Evolutionary conservation across 1,140 invertebrate genomes (phyloP), one percentile per base, ranked within the genome.

Genomic region (Propsilocerus akamusi): DNA sequence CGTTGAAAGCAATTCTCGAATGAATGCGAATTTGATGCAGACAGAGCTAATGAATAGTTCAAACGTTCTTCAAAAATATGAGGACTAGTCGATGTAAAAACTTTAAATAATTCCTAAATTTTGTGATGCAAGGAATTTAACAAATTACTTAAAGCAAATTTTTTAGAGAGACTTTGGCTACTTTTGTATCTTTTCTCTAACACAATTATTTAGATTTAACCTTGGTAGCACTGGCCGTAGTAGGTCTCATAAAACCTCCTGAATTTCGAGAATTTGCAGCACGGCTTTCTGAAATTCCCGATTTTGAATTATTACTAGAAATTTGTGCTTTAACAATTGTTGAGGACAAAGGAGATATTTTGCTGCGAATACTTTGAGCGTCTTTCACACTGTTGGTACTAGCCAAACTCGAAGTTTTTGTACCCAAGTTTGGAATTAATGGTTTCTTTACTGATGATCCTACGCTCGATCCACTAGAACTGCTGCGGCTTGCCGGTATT

Each of bases 401-500:
- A 49, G 51, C 57, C 37, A 61, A 24, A 17, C 52, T 50, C 41
- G 57, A 48, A 3, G 49, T 37, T 25, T 55, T 53, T 34, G 49
- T 54, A 14, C 20, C 5, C 23, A 48, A 8, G 34, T 22, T 46
- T 8, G 48, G 56, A 10, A 23, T 41, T 14, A 51, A 58, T 57
- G 51, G 48, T 49, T 58, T 60, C 10, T 61, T 56, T 22, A 65
- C 57, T 5, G 53, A 56, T 61, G 49, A 55, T 5, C 63, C 63
- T 2, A 65, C 59, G 50, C 75, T 82, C 55, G 80, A 82, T 3
- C 78, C 80, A 58, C 77, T 81, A 48, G 78, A 82, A 48, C 77
- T 81, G 53, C 78, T 82, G 26, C 80, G 69, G 49, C 79, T 81
- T 0, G 80, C 77, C 0, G 80, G 77, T 52, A 76, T 73, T 32